phyloP scores from a whole-genome alignment of 2,113 vertebrate genomes.

The Nibea albiflora region DNA sequence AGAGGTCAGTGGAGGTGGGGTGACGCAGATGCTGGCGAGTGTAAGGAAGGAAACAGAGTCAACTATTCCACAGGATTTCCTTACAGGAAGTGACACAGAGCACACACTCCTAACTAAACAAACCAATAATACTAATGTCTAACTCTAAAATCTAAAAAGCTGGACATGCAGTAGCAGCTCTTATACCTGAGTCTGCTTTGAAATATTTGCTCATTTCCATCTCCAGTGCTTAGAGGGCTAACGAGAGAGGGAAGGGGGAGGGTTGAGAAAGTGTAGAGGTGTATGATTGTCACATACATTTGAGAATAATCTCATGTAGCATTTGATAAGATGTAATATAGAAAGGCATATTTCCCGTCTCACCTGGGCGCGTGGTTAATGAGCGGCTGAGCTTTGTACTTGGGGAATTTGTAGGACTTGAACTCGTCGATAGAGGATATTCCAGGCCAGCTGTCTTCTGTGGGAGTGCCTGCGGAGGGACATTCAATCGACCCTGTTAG shows the following conservation, averaged over 20 bases:
- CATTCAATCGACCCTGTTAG: conserved; percentile 51
- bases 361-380: conserved; percentile 97
- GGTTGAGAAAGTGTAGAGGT: conserved; percentile 1
- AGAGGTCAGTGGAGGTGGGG: conserved; percentile 59
- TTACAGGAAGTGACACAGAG: conserved; percentile 78
- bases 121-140: conserved; percentile 41
- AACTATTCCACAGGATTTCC: conserved; percentile 84
- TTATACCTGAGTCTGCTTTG: conserved; percentile 61
- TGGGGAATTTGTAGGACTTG: conserved; percentile 95
- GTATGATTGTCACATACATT: not conserved
- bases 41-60: conserved; percentile 74
- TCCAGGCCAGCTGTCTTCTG: conserved; percentile 94
- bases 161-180: conserved; percentile 11
- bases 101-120: conserved; percentile 67
- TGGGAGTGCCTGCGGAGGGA: conserved; percentile 89
- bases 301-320: not conserved
- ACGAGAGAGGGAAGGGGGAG: conserved; percentile 30
- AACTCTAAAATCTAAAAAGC: conserved; percentile 27
- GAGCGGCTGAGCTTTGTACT: conserved; percentile 92
- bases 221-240: conserved; percentile 63
- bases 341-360: conserved; percentile 56
- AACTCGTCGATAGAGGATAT: conserved; percentile 94
- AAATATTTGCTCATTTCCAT: conserved; percentile 61
- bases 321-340: not conserved
- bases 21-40: conserved; percentile 60